A percentile compares a stretch with the other conserved stretches of the same genome.
These are phyloP conservation scores for Hippocampus barbouri DNA, from an alignment of 2,113 vertebrate species.

Conservation along the genomic window DNA sequence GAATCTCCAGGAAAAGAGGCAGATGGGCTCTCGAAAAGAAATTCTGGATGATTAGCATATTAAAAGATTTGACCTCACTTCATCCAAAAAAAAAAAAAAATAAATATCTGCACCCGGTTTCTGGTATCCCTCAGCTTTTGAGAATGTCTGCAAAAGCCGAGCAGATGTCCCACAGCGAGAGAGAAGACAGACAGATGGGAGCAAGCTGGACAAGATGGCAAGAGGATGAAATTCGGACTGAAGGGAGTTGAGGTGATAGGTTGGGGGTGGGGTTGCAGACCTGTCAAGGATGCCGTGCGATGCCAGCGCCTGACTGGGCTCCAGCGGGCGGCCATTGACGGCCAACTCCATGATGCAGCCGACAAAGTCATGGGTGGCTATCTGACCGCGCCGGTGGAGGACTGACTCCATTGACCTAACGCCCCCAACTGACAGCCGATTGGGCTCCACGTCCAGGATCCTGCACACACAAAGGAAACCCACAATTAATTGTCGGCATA, in stretches of 20 bases:
- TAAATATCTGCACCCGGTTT: slow-evolving; percentile 39
- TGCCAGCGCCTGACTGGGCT: slow-evolving; percentile 89
- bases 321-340: slow-evolving; percentile 95
- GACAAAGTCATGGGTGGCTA: slow-evolving; percentile 93
- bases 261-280: slow-evolving; percentile 60
- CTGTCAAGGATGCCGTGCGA: slow-evolving; percentile 90
- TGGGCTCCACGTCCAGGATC: slow-evolving; percentile 94
- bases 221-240: slow-evolving; percentile 15
- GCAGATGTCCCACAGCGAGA: slow-evolving; percentile 56
- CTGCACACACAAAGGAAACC: slow-evolving; percentile 57
- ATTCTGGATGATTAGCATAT: slow-evolving; percentile 63
- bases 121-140: slow-evolving; percentile 19
- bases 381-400: slow-evolving; percentile 87
- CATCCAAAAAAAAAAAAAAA: slow-evolving; percentile 24
- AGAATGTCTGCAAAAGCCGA: slow-evolving; percentile 40
- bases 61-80: slow-evolving; percentile 63
- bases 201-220: slow-evolving; percentile 22
- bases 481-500: background rate
- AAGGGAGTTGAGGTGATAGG: background rate
- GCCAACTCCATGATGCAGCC: slow-evolving; percentile 98
- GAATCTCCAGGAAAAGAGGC: slow-evolving; percentile 5
- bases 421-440: slow-evolving; percentile 89
- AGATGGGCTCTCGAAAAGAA: slow-evolving; percentile 48
- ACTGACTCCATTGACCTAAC: slow-evolving; percentile 84
- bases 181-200: slow-evolving; percentile 45